phyloP scores from a whole-genome alignment of 2,113 vertebrate genomes.

The Ahaetulla prasina region DNA sequence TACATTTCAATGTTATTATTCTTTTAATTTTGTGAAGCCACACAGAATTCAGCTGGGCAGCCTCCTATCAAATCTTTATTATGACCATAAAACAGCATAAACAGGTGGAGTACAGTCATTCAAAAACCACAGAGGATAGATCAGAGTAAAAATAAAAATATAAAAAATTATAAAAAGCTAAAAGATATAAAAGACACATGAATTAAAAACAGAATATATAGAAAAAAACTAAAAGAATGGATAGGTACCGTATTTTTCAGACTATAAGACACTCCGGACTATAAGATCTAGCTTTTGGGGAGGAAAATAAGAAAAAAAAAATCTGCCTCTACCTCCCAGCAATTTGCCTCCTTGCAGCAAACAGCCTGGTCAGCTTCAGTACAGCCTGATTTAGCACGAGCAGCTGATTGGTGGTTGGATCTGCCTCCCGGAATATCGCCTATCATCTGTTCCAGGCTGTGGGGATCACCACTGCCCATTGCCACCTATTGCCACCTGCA shows the following conservation, averaged over 20 bases:
- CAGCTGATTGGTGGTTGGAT: too few species aligned
- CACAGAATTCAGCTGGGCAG: not conserved
- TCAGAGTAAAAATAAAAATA: not conserved
- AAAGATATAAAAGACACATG: not conserved
- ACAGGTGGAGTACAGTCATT: not conserved
- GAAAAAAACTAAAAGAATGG: not conserved
- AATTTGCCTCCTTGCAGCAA: too few species aligned
- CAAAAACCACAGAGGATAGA: not conserved
- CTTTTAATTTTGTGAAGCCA: not conserved
- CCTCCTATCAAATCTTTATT: not conserved
- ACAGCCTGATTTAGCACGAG: too few species aligned
- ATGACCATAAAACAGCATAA: not conserved
- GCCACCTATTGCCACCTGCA: fast-evolving
- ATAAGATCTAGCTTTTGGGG: too few species aligned
- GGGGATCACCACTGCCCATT: too few species aligned
- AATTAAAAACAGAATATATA: not conserved
- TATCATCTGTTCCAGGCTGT: too few species aligned
- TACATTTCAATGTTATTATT: not conserved
- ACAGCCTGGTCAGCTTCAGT: too few species aligned
- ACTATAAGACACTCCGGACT: too few species aligned
- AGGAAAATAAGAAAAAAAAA: too few species aligned
- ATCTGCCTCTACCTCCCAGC: too few species aligned
- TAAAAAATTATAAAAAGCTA: not conserved
- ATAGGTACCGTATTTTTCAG: too few species aligned
- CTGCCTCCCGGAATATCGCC: too few species aligned